Conservation (phyloP, 2,797 vertebrate species). For the Catharus ustulatus region DNA sequence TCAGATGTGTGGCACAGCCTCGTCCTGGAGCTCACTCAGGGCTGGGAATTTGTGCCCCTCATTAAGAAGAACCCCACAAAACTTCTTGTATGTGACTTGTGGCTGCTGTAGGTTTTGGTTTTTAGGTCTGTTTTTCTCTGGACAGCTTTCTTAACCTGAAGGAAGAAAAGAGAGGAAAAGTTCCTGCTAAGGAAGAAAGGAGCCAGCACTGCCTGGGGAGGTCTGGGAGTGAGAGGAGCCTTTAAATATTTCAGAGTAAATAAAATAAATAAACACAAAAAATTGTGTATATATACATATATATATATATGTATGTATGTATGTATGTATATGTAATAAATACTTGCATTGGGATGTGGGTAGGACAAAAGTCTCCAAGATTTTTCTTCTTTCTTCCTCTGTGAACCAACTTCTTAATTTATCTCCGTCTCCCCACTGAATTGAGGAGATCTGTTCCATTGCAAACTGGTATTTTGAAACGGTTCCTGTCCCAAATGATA, state of each 20-base stretch:
- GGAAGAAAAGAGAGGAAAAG: neutral
- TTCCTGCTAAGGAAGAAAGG: neutral
- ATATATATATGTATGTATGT: too few species aligned
- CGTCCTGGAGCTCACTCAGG: neutral
- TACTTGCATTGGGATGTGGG: neutral
- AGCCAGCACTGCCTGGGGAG: accelerated
- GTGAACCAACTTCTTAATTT: neutral
- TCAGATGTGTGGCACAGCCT: neutral
- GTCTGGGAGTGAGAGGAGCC: neutral
- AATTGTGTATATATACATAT: too few species aligned
- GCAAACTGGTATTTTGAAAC: neutral
- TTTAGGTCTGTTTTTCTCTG: neutral
- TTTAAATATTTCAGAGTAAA: neutral
- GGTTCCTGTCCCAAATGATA: neutral
- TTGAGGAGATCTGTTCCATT: neutral
- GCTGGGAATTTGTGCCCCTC: neutral
- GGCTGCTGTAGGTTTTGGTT: neutral
- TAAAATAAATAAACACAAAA: too few species aligned
- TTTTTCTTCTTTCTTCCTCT: neutral
- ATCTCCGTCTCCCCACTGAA: neutral
- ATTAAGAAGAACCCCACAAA: neutral
- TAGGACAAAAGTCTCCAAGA: neutral
- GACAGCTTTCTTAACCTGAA: too few species aligned
- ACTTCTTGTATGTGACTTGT: neutral
- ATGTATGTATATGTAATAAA: neutral